Evolutionary conservation across 2,113 vertebrate genomes (phyloP), one percentile per base, ranked within the genome.

Genomic region (Protobothrops flavoviridis): DNA sequence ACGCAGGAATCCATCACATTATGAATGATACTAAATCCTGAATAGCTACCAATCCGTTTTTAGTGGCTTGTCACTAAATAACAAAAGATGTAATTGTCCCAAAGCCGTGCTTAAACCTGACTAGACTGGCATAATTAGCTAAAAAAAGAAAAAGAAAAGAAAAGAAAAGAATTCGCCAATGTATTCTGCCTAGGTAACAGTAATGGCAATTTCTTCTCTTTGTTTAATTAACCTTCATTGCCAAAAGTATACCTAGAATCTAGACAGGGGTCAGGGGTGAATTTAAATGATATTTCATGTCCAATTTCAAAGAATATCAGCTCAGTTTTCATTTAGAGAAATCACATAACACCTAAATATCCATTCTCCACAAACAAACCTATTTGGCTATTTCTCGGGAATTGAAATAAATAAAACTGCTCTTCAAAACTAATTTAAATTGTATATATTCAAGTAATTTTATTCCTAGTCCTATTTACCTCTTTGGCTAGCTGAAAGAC

Each of bases 281-380:
- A 4, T 24, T 92, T 39, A 87, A 92, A 91, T 48, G 94, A 95
- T 94, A 48, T 95, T 95, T 95, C 90, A 92, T 92, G 95, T 95
- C 53, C 94, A 87, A 89, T 57, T 64, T 26, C 39, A 93, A 93
- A 93, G 87, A 23, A 13, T 39, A 94, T 48, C 92, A 95, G 94
- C 93, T 91, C 93, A 90, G 87, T 94, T 96, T 92, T 43, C 55
- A 92, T 92, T 94, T 96, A 92, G 93, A 90, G 88, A 96, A 85
- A 96, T 96, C 81, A 69, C 55, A 92, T 91, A 96, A 89, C 87
- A 95, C 52, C 88, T 33, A 64, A 95, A 91, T 94, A 90, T 15
- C 59, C 55, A 90, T 94, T 93, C 29, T 89, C 56, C 74, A 91
- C 91, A 91, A 94, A 26, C 57, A 91, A 95, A 61, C 86, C 61